A percentile compares a stretch with the other conserved stretches of the same genome.
Conservation (phyloP, 2,797 vertebrate species). For the Staurois parvus region DNA sequence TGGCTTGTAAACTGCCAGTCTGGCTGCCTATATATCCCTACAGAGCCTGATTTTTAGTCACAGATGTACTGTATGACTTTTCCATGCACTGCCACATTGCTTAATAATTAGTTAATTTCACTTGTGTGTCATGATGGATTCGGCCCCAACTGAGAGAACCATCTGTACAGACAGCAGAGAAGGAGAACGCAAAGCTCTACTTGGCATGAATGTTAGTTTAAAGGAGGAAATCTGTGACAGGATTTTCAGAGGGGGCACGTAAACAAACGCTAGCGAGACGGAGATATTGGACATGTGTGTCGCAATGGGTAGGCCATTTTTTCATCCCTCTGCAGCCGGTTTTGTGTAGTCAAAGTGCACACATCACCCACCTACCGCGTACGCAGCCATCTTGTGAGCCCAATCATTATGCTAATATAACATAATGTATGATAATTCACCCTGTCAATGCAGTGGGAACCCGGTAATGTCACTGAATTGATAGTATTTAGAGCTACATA, state of each 20-base stretch:
- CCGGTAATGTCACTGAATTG: not conserved
- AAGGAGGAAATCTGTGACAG: not conserved
- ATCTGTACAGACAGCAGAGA: slow-evolving; percentile 44
- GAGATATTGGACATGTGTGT: not conserved
- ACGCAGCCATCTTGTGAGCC: not conserved
- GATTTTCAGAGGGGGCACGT: not conserved
- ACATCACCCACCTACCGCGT: not conserved
- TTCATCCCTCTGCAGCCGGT: not conserved
- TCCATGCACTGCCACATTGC: slow-evolving; percentile 52
- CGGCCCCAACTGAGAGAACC: slow-evolving; percentile 47
- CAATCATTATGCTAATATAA: not conserved
- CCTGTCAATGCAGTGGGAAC: not conserved
- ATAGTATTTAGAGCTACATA: not conserved
- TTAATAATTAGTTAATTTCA: slow-evolving; percentile 52
- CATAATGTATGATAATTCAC: not conserved
- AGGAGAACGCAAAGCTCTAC: not conserved
- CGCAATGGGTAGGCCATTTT: not conserved
- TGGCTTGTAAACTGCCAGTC: no score
- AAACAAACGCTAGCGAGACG: not conserved
- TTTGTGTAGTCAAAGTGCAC: not conserved
- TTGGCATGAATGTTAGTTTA: slow-evolving; percentile 28
- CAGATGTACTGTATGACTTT: slow-evolving; percentile 45
- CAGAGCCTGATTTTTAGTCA: slow-evolving; percentile 22
- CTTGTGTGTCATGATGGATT: slow-evolving; percentile 29
- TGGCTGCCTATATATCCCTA: no score